These are phyloP conservation scores for Sebastes fasciatus DNA, from an alignment of 2,113 vertebrate genomes.

Conservation along the genomic window DNA sequence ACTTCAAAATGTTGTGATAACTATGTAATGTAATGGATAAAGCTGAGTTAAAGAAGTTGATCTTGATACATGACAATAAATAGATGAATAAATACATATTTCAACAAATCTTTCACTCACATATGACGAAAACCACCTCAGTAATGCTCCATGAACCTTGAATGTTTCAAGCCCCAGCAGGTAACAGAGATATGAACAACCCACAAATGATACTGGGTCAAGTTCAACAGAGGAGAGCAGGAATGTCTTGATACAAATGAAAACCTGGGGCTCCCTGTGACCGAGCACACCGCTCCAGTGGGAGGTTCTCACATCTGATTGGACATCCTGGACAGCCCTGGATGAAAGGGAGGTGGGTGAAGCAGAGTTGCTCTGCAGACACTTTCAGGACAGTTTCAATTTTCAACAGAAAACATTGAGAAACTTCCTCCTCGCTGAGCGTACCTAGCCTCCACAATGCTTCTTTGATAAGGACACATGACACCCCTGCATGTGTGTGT, in stretches of 20 bases:
- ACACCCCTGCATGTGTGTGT: slow-evolving; percentile 60
- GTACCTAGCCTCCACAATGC: slow-evolving; percentile 72
- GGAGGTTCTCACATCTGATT: slow-evolving; percentile 59
- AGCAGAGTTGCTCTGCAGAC: background rate
- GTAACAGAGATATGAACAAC: background rate
- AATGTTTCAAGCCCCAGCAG: slow-evolving; percentile 8
- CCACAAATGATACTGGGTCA: slow-evolving; percentile 22
- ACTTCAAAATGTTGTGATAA: background rate
- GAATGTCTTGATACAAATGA: slow-evolving; percentile 50
- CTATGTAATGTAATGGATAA: too few species aligned
- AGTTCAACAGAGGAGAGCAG: slow-evolving; percentile 33
- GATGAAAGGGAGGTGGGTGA: slow-evolving; percentile 33
- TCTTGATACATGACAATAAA: background rate
- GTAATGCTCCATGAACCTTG: slow-evolving; percentile 28
- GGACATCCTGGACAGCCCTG: slow-evolving; percentile 33
- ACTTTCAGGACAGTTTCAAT: background rate
- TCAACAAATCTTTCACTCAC: slow-evolving; percentile 46
- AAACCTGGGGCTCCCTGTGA: slow-evolving; percentile 17
- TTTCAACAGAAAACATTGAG: slow-evolving; percentile 31
- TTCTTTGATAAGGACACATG: slow-evolving; percentile 81
- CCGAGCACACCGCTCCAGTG: slow-evolving; percentile 43
- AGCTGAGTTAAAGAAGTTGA: too few species aligned
- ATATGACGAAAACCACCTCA: slow-evolving; percentile 24
- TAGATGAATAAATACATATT: background rate
- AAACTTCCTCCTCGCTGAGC: slow-evolving; percentile 15